These are phyloP conservation scores for Aporophyla lueneburgensis DNA, from an alignment of 2,888 invertebrate species.

Conservation along the genomic window DNA sequence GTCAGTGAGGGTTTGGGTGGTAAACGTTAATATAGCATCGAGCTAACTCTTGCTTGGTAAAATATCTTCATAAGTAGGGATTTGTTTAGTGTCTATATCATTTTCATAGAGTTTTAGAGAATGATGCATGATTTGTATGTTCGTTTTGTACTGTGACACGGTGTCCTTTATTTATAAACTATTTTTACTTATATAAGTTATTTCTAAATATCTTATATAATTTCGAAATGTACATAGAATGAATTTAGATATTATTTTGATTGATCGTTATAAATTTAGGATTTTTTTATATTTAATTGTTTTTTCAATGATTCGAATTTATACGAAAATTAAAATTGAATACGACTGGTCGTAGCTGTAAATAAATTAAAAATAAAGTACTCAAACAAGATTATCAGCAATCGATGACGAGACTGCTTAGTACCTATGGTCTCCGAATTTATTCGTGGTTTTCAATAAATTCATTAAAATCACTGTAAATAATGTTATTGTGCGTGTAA, in stretches of 20 bases:
- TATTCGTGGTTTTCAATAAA: conserved; percentile 66
- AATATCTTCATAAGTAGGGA: conserved; percentile 19
- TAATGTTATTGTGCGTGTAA: conserved; percentile 55
- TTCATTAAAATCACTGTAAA: conserved; percentile 62
- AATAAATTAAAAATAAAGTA: conserved; percentile 43
- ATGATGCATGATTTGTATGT: conserved; percentile 7
- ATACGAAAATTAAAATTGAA: conserved; percentile 33
- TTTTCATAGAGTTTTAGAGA: conserved; percentile 34
- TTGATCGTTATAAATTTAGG: conserved; percentile 29
- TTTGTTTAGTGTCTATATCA: conserved; percentile 18
- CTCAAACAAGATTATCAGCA: conserved; percentile 55
- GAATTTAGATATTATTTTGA: conserved; percentile 58
- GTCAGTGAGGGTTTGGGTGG: not conserved
- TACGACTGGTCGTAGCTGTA: conserved; percentile 50
- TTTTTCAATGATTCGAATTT: conserved; percentile 52
- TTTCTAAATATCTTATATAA: conserved; percentile 52
- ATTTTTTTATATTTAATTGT: conserved; percentile 44
- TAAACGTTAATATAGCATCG: not conserved
- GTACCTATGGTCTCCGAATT: conserved; percentile 64
- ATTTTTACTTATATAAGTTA: conserved; percentile 45
- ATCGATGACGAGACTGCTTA: conserved; percentile 67
- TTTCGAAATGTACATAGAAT: conserved; percentile 56
- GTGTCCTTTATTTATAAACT: conserved; percentile 51
- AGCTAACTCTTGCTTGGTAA: conserved; percentile 24
- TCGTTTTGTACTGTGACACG: conserved; percentile 33